These are phyloP conservation scores for Chaetophractus vellerosus DNA, from an alignment of 2,797 vertebrate species.

Conservation along the genomic window DNA sequence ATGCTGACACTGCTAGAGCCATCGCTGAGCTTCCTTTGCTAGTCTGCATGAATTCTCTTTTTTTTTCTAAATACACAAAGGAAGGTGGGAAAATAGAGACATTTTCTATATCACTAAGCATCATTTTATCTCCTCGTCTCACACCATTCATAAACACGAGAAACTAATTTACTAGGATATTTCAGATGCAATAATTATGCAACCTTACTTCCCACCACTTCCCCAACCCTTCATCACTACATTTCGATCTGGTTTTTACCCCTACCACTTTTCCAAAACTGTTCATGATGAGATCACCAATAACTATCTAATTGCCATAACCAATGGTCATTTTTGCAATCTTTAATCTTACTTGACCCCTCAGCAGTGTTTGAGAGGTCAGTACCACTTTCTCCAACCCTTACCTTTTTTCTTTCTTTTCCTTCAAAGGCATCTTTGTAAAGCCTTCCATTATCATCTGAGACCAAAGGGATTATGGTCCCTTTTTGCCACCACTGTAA, in stretches of 20 bases:
- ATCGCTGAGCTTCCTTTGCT: not conserved
- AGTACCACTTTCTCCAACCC: not conserved
- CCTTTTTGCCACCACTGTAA: not conserved
- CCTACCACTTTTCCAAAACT: not conserved
- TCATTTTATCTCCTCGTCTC: not conserved
- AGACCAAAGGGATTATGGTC: not conserved
- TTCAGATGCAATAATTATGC: not conserved
- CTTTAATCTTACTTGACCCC: not conserved
- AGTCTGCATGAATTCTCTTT: not conserved
- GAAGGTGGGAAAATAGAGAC: not conserved
- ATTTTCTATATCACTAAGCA: not conserved
- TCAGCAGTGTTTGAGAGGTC: not conserved
- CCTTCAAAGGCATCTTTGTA: not conserved
- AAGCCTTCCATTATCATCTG: not conserved
- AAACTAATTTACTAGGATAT: not conserved
- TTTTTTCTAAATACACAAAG: not conserved
- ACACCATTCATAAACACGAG: not conserved
- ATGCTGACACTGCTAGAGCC: not conserved
- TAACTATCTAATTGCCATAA: not conserved
- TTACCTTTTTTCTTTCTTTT: not conserved
- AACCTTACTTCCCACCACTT: not conserved
- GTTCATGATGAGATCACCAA: not conserved
- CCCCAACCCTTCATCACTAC: not conserved
- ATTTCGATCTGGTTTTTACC: not conserved
- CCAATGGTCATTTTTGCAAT: not conserved